Conservation (phyloP, 2,888 invertebrate species). For the Heliconius ethilla region DNA sequence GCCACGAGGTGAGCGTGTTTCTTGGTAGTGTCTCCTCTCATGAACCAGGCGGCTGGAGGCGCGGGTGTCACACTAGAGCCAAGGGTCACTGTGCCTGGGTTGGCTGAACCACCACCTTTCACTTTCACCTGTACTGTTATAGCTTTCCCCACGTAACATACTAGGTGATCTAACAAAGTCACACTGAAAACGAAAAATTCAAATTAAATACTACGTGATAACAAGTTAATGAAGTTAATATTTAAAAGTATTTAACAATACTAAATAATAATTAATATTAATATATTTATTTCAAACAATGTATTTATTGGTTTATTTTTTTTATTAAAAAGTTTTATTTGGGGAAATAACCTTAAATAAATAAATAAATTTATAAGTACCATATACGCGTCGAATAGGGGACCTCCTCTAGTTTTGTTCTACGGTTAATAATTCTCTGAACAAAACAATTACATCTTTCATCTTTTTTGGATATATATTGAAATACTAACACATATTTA, state of each 20-base stretch:
- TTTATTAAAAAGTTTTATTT: too few species aligned
- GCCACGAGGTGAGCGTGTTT: slow-evolving; percentile 95
- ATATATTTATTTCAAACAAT: too few species aligned
- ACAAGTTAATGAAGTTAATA: too few species aligned
- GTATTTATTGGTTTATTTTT: too few species aligned
- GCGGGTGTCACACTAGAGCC: slow-evolving; percentile 71
- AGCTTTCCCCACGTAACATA: slow-evolving; percentile 95
- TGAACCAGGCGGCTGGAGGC: slow-evolving; percentile 87
- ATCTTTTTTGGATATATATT: not conserved
- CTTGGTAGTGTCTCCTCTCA: slow-evolving; percentile 90
- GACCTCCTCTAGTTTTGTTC: too few species aligned
- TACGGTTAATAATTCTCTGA: not conserved
- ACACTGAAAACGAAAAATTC: slow-evolving; percentile 69
- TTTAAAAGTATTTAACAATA: too few species aligned
- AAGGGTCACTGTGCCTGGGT: slow-evolving; percentile 78
- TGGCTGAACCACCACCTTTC: slow-evolving; percentile 64
- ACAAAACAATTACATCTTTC: not conserved
- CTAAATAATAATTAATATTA: too few species aligned
- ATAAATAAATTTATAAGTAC: too few species aligned
- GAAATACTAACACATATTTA: slow-evolving; percentile 4
- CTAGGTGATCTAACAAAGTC: slow-evolving; percentile 93
- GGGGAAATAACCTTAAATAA: too few species aligned
- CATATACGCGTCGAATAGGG: too few species aligned
- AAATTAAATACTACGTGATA: not conserved
- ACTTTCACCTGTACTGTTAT: slow-evolving; percentile 94